A percentile compares a stretch with the other conserved stretches of the same genome.
These are phyloP conservation scores for Dinocampus coccinellae DNA, from an alignment of 2,888 invertebrate genomes.

Conservation along the genomic window DNA sequence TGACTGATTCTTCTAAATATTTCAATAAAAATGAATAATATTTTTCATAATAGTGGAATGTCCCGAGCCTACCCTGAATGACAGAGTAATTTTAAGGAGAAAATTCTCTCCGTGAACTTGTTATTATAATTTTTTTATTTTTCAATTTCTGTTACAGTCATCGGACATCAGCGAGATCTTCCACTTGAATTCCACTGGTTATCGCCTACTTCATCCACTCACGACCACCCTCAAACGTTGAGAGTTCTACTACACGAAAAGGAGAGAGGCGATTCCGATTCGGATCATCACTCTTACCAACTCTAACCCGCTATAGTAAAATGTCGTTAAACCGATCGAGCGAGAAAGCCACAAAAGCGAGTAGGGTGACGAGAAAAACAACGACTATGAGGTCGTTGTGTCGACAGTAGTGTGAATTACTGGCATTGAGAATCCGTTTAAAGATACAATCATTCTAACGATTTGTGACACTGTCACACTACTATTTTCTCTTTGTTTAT, in stretches of 20 bases:
- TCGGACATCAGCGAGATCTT: not conserved
- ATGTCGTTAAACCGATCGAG: slow-evolving; percentile 25
- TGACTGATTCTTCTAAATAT: too few species aligned
- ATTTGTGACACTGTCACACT: not conserved
- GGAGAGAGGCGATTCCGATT: not conserved
- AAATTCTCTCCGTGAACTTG: too few species aligned
- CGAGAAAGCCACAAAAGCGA: slow-evolving; percentile 14
- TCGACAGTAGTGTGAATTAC: slow-evolving; percentile 10
- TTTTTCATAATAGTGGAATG: too few species aligned
- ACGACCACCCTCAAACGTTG: not conserved
- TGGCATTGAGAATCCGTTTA: not conserved
- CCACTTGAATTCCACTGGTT: slow-evolving; percentile 3
- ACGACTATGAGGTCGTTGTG: not conserved
- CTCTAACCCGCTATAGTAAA: not conserved
- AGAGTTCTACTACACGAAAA: not conserved
- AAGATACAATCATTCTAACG: not conserved
- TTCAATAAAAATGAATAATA: too few species aligned
- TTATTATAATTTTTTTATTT: not conserved
- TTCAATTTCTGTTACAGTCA: not conserved
- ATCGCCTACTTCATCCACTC: not conserved
- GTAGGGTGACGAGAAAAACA: not conserved
- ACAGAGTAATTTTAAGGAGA: too few species aligned
- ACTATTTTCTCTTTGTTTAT: not conserved
- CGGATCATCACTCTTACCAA: slow-evolving; percentile 8
- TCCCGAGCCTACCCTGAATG: too few species aligned